Base-by-base conservation (phyloP, 2,888 invertebrate genomes). In the Rhynchonema sp. region DNA sequence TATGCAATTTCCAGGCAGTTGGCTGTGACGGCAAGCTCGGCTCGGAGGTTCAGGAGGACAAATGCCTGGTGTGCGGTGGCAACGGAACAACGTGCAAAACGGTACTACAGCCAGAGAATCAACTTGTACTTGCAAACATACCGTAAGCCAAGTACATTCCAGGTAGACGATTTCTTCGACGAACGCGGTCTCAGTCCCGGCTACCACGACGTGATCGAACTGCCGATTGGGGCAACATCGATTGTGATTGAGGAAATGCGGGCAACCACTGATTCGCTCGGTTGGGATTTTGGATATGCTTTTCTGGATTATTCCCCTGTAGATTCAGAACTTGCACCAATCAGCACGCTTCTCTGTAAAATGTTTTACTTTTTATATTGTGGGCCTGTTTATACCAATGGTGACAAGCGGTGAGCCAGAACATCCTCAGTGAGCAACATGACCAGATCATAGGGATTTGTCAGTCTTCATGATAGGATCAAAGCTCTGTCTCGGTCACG, bases 141-240 rank as follows among this genome's bases (percentile, higher is more conserved):
- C 17, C 17, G 6, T 17, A 38, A 38, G 17, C 38, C 17, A 38
- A 38, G 17, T 17, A 17, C 17, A 38, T 38, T 17, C 9, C 28
- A 38, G 30, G 26, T 58, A 20, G 58, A 58, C 6, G 25, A 59
- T 20, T 56, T 56, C 58, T 57, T 56, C 30, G 29, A 30, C 56
- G 56, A 60, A 23, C 30, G 30, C 20, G 22, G 29, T 22, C 46
- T 60, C 30, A 1, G 1, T 65, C 60, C 68, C 85, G 92, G 92
- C 2, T 96, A 96, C 78, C 86, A 87, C 73, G 90, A 92, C 72
- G 81, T 94, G 63, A 77, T 94, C 58, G 78, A 89, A 30, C 85
- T 96, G 68, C 94, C 94, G 1, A 80, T 83, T 68, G 91, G 92
- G 22, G 87, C 94, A n/a, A 91, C 90, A 0, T 87, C 86, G 70